Conservation (phyloP, 1,140 invertebrate species). For the Monochamus saltuarius region DNA sequence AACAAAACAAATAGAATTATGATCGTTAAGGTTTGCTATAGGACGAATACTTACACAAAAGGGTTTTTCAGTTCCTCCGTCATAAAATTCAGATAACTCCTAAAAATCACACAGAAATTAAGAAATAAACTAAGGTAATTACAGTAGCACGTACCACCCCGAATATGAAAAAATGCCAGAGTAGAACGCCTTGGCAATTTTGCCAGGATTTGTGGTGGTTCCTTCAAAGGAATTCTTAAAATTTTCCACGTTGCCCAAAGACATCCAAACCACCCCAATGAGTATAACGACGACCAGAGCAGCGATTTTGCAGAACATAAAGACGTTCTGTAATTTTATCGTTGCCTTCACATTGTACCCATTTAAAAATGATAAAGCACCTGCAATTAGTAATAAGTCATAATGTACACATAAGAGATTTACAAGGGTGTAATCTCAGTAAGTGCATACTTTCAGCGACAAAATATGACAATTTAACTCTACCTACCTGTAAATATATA, state of each 20-base stretch:
- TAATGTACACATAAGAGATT: background rate
- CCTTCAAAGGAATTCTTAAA: conserved; percentile 79
- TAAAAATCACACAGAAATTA: conserved; percentile 50
- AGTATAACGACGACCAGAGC: conserved; percentile 80
- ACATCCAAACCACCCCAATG: conserved; percentile 76
- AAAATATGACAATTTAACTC: too few relatives aligned
- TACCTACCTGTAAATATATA: too few relatives aligned
- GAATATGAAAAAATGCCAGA: conserved; percentile 96
- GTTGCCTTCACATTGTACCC: conserved; percentile 86
- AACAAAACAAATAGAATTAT: conserved; percentile 41
- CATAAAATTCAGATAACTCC: conserved; percentile 96
- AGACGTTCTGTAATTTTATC: conserved; percentile 84
- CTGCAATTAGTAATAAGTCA: conserved; percentile 51
- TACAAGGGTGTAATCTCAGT: too few relatives aligned
- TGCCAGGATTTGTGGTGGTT: conserved; percentile 76
- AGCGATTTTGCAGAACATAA: conserved; percentile 87
- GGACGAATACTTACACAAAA: conserved; percentile 65
- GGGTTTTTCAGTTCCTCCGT: conserved; percentile 95
- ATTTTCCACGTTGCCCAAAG: conserved; percentile 63
- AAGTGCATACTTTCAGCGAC: too few relatives aligned
- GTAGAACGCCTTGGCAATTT: conserved; percentile 89
- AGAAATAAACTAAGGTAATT: conserved; percentile 11
- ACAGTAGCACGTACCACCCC: conserved; percentile 72
- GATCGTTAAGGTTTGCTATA: conserved; percentile 9
- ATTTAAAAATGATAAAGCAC: conserved; percentile 83